phyloP scores from a whole-genome alignment of 2,113 vertebrate species.

The Sceloporus tristichus region DNA sequence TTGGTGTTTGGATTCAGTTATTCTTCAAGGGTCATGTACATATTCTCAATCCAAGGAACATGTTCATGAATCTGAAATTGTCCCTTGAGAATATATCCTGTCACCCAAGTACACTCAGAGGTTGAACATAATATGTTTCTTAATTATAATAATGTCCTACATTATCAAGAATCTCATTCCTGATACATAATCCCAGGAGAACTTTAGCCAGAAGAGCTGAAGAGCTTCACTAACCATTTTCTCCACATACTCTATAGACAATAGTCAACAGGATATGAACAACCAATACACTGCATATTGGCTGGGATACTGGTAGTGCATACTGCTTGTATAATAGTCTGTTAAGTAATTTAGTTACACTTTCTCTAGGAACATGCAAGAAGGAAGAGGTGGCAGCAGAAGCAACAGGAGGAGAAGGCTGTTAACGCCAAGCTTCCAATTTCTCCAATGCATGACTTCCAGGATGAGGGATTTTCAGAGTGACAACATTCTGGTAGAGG shows the following conservation, averaged over 20 bases:
- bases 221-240: not conserved
- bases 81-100: not conserved
- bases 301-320: no score
- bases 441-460: no score
- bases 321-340: not conserved
- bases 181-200: not conserved
- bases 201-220: not conserved
- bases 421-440: no score
- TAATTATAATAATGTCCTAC: not conserved
- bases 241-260: not conserved
- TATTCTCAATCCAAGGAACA: not conserved
- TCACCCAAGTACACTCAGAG: not conserved
- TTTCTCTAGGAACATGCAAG: no score
- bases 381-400: no score
- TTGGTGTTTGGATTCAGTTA: no score
- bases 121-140: no score
- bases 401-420: no score
- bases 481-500: no score
- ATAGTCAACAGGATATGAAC: not conserved
- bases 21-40: no score
- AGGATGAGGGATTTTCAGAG: no score
- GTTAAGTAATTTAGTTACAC: no score
- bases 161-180: not conserved
- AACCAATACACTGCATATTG: not conserved
- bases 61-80: not conserved